Evolutionary conservation across 2,888 invertebrate genomes (phyloP).

Genomic region (Seladonia tumulorum): DNA sequence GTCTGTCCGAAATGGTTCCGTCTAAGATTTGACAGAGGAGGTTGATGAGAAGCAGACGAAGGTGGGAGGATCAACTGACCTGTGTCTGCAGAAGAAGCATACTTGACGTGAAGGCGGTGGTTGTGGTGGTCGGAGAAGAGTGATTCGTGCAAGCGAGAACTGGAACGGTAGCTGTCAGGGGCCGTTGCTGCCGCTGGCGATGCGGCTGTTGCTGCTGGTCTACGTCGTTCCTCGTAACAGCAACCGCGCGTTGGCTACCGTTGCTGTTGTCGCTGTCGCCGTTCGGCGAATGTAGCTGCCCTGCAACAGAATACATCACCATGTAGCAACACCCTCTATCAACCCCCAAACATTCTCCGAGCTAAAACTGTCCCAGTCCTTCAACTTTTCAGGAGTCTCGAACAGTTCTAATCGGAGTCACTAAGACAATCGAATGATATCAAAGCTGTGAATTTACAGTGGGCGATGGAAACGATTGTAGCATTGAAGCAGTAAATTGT

Average conservation of each 20-base stretch:
- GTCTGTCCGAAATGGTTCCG: not conserved
- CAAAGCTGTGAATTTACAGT: not conserved
- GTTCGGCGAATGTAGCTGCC: constrained; percentile 81
- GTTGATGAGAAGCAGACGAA: not conserved
- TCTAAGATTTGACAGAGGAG: not conserved
- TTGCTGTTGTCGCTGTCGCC: constrained; percentile 81
- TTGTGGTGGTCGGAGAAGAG: constrained; percentile 86
- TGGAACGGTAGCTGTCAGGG: constrained; percentile 83
- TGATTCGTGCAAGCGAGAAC: constrained; percentile 86
- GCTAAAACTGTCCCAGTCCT: not conserved
- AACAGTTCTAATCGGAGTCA: not conserved
- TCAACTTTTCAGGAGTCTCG: not conserved
- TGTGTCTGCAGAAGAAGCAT: constrained; percentile 97
- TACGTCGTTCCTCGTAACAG: constrained; percentile 75
- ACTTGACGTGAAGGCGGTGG: constrained; percentile 89
- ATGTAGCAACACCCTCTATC: not conserved
- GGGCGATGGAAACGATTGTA: not conserved
- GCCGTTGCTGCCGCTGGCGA: constrained; percentile 74
- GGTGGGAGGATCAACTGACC: constrained; percentile 85
- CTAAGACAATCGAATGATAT: not conserved
- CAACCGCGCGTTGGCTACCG: constrained; percentile 77
- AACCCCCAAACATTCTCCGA: not conserved
- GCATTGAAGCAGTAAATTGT: too few relatives aligned
- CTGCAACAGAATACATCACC: constrained; percentile 66
- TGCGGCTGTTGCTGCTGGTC: constrained; percentile 77